Conservation (phyloP, 2,888 invertebrate genomes). For the Trissolcus brochymenae region DNA sequence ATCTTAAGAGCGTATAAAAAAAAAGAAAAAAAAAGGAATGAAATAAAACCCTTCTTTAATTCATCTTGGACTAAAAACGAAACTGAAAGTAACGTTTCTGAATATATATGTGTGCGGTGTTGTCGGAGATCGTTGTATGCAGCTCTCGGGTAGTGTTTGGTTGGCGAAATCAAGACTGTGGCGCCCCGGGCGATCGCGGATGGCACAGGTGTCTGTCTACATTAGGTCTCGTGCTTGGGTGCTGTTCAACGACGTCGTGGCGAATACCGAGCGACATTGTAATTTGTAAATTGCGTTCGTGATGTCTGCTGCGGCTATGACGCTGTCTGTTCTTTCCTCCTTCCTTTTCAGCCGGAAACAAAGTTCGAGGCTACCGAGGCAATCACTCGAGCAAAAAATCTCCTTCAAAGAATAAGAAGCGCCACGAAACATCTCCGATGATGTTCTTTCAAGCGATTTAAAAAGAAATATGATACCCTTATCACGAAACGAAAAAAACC, state of each 20-base stretch:
- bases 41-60: slow-evolving; percentile 12
- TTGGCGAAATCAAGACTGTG: slow-evolving; percentile 55
- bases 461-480: slow-evolving; percentile 3
- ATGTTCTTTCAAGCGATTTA: slow-evolving; percentile 32
- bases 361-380: slow-evolving; percentile 51
- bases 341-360: slow-evolving; percentile 50
- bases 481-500: background rate
- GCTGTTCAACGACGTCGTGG: slow-evolving; percentile 56
- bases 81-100: slow-evolving; percentile 54
- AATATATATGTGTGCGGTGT: slow-evolving; percentile 38
- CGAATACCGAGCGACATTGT: slow-evolving; percentile 66
- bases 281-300: slow-evolving; percentile 68
- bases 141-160: slow-evolving; percentile 43
- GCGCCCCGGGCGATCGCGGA: slow-evolving; percentile 66
- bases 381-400: slow-evolving; percentile 51
- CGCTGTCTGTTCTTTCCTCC: slow-evolving; percentile 43
- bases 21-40: slow-evolving; percentile 5
- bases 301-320: slow-evolving; percentile 43
- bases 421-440: slow-evolving; percentile 22
- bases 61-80: slow-evolving; percentile 38
- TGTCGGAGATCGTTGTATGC: slow-evolving; percentile 28
- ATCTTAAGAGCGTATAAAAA: background rate
- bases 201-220: slow-evolving; percentile 67
- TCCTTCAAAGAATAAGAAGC: slow-evolving; percentile 37
- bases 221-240: slow-evolving; percentile 61